Percentiles rank a stretch among this genome's conserved stretches.
Evolutionary conservation across 2,888 invertebrate species (phyloP).

Genomic region (Monopis laevigella): DNA sequence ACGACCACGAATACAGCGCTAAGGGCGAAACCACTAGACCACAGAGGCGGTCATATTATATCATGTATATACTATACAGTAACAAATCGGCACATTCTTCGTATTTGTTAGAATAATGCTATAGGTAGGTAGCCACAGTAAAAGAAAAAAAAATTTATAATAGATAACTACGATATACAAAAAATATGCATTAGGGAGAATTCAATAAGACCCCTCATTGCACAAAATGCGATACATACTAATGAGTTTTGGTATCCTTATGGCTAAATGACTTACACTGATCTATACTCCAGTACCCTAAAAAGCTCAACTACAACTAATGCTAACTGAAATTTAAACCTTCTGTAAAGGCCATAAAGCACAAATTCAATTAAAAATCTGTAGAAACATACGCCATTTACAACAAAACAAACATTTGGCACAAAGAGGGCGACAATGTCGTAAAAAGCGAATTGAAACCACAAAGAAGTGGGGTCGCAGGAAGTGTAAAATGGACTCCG

Average conservation of each 20-base stretch:
- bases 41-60: too few relatives aligned
- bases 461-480: slow-evolving; percentile 42
- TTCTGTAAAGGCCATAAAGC: not conserved
- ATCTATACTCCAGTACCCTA: not conserved
- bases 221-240: slow-evolving; percentile 19
- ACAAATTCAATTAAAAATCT: not conserved
- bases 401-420: slow-evolving; percentile 22
- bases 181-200: not conserved
- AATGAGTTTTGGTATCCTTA: slow-evolving; percentile 18
- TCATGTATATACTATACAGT: too few relatives aligned
- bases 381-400: slow-evolving; percentile 13
- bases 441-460: slow-evolving; percentile 66
- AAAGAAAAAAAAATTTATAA: too few relatives aligned
- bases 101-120: too few relatives aligned
- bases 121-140: too few relatives aligned
- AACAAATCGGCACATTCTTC: too few relatives aligned
- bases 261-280: slow-evolving; percentile 1
- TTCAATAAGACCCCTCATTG: slow-evolving; percentile 18
- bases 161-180: too few relatives aligned
- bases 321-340: not conserved
- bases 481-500: slow-evolving; percentile 44
- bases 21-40: too few relatives aligned
- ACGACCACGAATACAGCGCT: too few relatives aligned
- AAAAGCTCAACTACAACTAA: not conserved
- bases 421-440: slow-evolving; percentile 46